These are phyloP conservation scores for Phataginus tricuspis DNA, from an alignment of 2,797 vertebrate species.

Conservation along the genomic window DNA sequence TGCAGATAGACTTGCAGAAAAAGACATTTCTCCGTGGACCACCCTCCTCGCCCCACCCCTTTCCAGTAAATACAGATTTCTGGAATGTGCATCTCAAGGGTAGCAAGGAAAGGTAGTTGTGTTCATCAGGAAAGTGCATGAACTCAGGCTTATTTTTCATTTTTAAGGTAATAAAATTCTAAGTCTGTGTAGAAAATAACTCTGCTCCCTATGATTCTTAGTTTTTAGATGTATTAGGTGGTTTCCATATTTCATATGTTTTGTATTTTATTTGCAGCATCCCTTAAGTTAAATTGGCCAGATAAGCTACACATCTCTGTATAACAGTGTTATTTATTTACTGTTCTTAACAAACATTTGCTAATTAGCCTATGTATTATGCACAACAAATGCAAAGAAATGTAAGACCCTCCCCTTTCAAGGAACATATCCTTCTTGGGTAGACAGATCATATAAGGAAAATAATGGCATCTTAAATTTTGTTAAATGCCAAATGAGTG, in stretches of 20 bases:
- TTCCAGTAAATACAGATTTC: constrained; percentile 58
- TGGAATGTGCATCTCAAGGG: constrained; percentile 53
- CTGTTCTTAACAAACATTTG: constrained; percentile 7
- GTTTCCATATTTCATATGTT: constrained; percentile 21
- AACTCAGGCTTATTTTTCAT: constrained; percentile 30
- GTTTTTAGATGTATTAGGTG: constrained; percentile 17
- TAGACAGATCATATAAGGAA: constrained; percentile 13
- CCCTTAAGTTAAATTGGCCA: neutral
- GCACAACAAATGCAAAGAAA: constrained; percentile 22
- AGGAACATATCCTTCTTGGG: neutral
- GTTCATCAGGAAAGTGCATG: constrained; percentile 18
- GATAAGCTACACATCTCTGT: neutral
- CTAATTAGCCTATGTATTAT: neutral
- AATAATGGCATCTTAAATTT: constrained; percentile 36
- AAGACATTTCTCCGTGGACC: neutral
- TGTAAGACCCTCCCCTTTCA: neutral
- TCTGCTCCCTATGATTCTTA: constrained; percentile 39
- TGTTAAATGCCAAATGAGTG: constrained; percentile 35
- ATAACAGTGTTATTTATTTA: constrained; percentile 17
- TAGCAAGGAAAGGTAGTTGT: constrained; percentile 41
- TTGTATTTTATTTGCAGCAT: constrained; percentile 10
- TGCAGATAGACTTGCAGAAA: neutral
- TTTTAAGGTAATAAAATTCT: constrained; percentile 51
- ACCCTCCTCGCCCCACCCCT: neutral
- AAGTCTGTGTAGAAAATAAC: constrained; percentile 14